phyloP scores from a whole-genome alignment of 2,113 vertebrate species.

The Pitta sordida region DNA sequence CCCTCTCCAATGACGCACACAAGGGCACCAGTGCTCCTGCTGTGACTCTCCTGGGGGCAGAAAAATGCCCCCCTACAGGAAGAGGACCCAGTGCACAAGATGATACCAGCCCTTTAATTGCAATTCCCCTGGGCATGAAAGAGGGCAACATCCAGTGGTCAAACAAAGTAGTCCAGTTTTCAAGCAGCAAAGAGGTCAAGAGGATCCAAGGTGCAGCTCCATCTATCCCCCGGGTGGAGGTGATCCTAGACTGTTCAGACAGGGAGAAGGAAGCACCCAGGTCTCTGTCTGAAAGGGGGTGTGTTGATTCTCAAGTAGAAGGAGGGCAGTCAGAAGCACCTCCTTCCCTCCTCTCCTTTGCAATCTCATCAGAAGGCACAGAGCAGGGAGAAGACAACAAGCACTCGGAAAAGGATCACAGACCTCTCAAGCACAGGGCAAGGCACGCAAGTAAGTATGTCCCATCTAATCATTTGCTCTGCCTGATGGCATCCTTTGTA shows the following conservation, averaged over 20 bases:
- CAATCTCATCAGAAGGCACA: slow-evolving; percentile 82
- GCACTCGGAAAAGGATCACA: slow-evolving; percentile 80
- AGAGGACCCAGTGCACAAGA: neutral
- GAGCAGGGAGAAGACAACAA: slow-evolving; percentile 80
- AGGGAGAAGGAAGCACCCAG: slow-evolving; percentile 73
- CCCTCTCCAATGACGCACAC: slow-evolving; percentile 72
- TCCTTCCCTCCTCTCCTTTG: slow-evolving; percentile 85
- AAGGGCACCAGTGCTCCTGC: slow-evolving; percentile 53
- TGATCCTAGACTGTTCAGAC: slow-evolving; percentile 77
- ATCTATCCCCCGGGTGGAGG: slow-evolving; percentile 78
- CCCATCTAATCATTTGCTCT: neutral
- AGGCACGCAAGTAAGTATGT: slow-evolving; percentile 91
- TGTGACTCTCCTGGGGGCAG: slow-evolving; percentile 71
- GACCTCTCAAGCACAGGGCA: slow-evolving; percentile 91
- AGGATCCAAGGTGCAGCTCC: slow-evolving; percentile 63
- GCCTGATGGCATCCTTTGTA: neutral
- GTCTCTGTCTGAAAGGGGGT: slow-evolving; percentile 74
- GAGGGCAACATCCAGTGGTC: slow-evolving; percentile 56
- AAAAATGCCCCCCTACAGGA: slow-evolving; percentile 44
- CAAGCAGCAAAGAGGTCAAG: slow-evolving; percentile 63
- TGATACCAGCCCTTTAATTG: neutral
- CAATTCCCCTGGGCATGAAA: slow-evolving; percentile 23
- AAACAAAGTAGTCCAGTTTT: slow-evolving; percentile 69
- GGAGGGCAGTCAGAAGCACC: slow-evolving; percentile 84
- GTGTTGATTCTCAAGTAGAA: slow-evolving; percentile 83